Base-by-base conservation (phyloP, 1,140 invertebrate species). In the Dendroctonus valens region DNA sequence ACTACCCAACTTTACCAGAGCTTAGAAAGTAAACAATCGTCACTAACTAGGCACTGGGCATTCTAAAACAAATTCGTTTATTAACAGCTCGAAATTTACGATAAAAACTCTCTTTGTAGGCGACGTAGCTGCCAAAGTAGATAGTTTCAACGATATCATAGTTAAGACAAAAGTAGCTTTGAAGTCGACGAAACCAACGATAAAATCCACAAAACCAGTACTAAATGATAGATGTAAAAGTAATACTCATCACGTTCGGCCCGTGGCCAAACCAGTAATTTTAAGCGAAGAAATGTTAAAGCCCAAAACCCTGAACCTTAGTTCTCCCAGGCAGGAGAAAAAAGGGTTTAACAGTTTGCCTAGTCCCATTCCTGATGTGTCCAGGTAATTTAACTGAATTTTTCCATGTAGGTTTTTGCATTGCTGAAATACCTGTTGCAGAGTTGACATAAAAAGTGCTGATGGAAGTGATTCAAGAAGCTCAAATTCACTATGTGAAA, bases 101-200 rank as follows among this genome's bases (percentile, higher is more conserved):
- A 26, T 26, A 26, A 26, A n/a, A 0, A 5, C 8, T 61, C 14
- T 51, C 42, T 41, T 65, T 65, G 41, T 65, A 67, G 66, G 86
- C 12, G 86, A 87, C 11, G 86, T 87, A 0, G 86, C 87, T 12
- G 85, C 81, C 15, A 87, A 88, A 74, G 84, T 88, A 26, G 85
- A 84, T 7, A 86, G 78, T 8, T 87, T 85, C 69, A 87, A 87
- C 67, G 84, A 81, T 41, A 87, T 87, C 63, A 86, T 84, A 40
- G 80, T 80, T 1, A 84, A 86, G 68, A 65, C 64, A 11, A 81
- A 81, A 65, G 73, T 76, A 40, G 68, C 72, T 6, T 54, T 52
- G 8, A 70, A 67, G 41, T 63, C 69, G 7, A 52, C 62, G 9
- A 82, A 83, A 65, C 81, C 79, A 7, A 78, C 78, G 9, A 70